Percentiles rank a stretch among this genome's conserved stretches.
Evolutionary conservation across 2,888 invertebrate genomes (phyloP).

Genomic region (Drosophila rubida): DNA sequence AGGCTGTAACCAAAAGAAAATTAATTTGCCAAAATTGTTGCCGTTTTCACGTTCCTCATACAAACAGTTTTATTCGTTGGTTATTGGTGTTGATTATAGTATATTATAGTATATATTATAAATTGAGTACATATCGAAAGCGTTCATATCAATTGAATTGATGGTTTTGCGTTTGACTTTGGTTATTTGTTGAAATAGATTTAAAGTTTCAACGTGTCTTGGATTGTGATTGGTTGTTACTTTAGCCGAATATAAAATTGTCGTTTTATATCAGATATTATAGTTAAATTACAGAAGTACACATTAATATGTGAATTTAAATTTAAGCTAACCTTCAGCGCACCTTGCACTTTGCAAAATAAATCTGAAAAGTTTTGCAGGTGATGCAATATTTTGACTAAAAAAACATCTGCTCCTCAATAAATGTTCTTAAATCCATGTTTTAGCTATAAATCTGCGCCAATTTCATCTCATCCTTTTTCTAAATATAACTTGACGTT

Average conservation of each 20-base stretch:
- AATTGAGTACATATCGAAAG: slow-evolving; percentile 77
- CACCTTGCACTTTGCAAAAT: slow-evolving; percentile 45
- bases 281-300: slow-evolving; percentile 63
- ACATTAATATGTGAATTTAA: slow-evolving; percentile 63
- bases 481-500: slow-evolving; percentile 75
- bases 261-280: slow-evolving; percentile 48
- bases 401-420: slow-evolving; percentile 39
- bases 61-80: slow-evolving; percentile 62
- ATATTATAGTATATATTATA: slow-evolving; percentile 58
- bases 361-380: slow-evolving; percentile 42
- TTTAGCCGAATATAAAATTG: slow-evolving; percentile 37
- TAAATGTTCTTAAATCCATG: slow-evolving; percentile 53
- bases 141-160: slow-evolving; percentile 74
- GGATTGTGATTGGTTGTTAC: slow-evolving; percentile 22
- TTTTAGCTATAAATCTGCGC: slow-evolving; percentile 49
- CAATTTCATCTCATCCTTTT: slow-evolving; percentile 29
- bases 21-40: slow-evolving; percentile 40
- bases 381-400: slow-evolving; percentile 61
- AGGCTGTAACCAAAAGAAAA: slow-evolving; percentile 51
- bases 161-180: slow-evolving; percentile 48
- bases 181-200: slow-evolving; percentile 36
- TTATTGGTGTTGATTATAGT: slow-evolving; percentile 69
- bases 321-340: slow-evolving; percentile 63
- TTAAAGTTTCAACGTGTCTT: slow-evolving; percentile 44
- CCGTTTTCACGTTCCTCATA: slow-evolving; percentile 39